These are phyloP conservation scores for Elaeidobius kamerunicus DNA, from an alignment of 2,888 invertebrate species.

Conservation along the genomic window DNA sequence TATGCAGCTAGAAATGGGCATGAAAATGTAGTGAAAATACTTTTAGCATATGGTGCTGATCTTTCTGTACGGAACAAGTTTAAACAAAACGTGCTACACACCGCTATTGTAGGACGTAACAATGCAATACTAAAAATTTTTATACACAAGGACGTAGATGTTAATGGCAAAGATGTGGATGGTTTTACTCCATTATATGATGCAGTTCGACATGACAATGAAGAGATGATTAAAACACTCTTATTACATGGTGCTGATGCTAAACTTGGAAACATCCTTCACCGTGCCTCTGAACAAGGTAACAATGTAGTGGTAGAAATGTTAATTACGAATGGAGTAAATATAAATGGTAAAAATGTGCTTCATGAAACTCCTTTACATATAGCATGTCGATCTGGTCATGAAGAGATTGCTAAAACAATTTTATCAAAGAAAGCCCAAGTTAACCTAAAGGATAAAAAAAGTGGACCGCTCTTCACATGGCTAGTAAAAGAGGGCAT, in stretches of 20 bases:
- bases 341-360: not conserved
- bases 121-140: too few relatives aligned
- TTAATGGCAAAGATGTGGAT: too few relatives aligned
- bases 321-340: not conserved
- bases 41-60: too few relatives aligned
- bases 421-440: not conserved
- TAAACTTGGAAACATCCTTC: not conserved
- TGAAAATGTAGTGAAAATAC: too few relatives aligned
- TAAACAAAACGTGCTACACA: too few relatives aligned
- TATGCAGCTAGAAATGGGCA: too few relatives aligned
- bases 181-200: too few relatives aligned
- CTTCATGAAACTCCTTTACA: not conserved
- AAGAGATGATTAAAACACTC: too few relatives aligned
- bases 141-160: too few relatives aligned
- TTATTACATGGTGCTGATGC: not conserved
- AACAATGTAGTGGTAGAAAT: not conserved
- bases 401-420: not conserved
- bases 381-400: not conserved
- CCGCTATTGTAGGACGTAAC: too few relatives aligned
- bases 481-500: not conserved
- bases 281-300: not conserved
- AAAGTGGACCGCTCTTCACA: not conserved
- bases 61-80: too few relatives aligned
- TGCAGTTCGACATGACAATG: too few relatives aligned
- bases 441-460: not conserved